Conservation (phyloP, 2,797 vertebrate genomes). For the Cryptoprocta ferox region DNA sequence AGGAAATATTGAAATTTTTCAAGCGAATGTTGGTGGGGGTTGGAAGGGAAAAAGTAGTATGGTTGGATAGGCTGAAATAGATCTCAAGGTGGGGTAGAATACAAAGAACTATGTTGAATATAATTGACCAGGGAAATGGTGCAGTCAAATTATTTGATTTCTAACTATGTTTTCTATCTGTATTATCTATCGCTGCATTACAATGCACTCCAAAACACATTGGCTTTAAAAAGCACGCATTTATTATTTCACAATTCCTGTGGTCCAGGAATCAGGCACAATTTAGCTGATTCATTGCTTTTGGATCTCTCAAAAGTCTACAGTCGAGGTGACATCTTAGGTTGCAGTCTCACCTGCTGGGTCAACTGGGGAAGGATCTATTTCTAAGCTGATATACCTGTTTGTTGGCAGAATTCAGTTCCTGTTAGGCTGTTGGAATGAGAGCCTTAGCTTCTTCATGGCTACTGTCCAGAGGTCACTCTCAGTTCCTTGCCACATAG, state of each 20-base stretch:
- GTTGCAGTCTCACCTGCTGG: not conserved
- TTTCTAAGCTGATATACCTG: not conserved
- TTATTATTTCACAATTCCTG: not conserved
- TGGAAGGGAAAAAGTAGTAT: not conserved
- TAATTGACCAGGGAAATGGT: not conserved
- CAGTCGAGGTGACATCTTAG: not conserved
- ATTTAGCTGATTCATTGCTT: not conserved
- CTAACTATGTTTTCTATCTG: not conserved
- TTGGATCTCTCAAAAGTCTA: not conserved
- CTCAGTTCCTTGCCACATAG: not conserved
- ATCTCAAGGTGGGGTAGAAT: fast-evolving
- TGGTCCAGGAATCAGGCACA: not conserved
- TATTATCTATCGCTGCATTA: not conserved
- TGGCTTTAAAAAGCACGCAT: not conserved
- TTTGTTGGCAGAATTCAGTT: not conserved
- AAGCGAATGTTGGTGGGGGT: not conserved
- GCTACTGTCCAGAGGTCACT: not conserved
- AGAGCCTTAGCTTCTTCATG: not conserved
- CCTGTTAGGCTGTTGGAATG: not conserved
- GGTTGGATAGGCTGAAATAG: not conserved
- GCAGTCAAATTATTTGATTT: not conserved
- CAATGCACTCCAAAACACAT: not conserved
- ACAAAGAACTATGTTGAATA: not conserved
- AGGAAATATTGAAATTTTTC: not conserved
- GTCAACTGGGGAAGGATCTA: not conserved